Percentiles rank a stretch among this genome's conserved stretches.
Evolutionary conservation across 2,888 invertebrate genomes (phyloP).

Genomic region (Neoscelio sp.): DNA sequence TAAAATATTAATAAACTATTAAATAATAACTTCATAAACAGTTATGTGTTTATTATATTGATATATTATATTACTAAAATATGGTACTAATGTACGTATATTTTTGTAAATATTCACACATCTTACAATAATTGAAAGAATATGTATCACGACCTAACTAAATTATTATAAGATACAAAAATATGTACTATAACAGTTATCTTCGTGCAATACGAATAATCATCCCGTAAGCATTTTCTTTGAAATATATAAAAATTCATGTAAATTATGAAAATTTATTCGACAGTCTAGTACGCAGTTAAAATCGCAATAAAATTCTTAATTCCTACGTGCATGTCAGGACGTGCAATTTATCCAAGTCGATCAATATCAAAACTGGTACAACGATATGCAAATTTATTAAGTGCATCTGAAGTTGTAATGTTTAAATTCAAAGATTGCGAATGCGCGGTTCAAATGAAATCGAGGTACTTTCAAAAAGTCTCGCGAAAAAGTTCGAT

Average conservation of each 20-base stretch:
- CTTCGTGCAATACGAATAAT: too few relatives aligned
- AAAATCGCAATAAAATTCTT: conserved; percentile 52
- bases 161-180: too few relatives aligned
- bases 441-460: conserved; percentile 49
- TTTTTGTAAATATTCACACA: too few relatives aligned
- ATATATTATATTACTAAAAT: too few relatives aligned
- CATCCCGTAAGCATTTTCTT: conserved; percentile 1
- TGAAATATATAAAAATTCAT: conserved; percentile 1
- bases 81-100: too few relatives aligned
- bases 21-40: too few relatives aligned
- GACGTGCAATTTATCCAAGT: conserved; percentile 52
- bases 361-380: conserved; percentile 61
- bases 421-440: conserved; percentile 63
- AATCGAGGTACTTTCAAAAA: conserved; percentile 50
- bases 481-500: conserved; percentile 37
- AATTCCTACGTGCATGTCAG: conserved; percentile 49
- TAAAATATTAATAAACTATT: too few relatives aligned
- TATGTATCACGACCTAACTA: too few relatives aligned
- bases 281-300: conserved; percentile 19
- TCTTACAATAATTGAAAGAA: too few relatives aligned
- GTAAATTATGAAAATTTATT: conserved; percentile 48
- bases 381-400: conserved; percentile 67
- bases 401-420: conserved; percentile 63
- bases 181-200: too few relatives aligned
- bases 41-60: too few relatives aligned